These are phyloP conservation scores for Thripadectes ignobilis DNA, from an alignment of 2,797 vertebrate genomes.

Conservation along the genomic window DNA sequence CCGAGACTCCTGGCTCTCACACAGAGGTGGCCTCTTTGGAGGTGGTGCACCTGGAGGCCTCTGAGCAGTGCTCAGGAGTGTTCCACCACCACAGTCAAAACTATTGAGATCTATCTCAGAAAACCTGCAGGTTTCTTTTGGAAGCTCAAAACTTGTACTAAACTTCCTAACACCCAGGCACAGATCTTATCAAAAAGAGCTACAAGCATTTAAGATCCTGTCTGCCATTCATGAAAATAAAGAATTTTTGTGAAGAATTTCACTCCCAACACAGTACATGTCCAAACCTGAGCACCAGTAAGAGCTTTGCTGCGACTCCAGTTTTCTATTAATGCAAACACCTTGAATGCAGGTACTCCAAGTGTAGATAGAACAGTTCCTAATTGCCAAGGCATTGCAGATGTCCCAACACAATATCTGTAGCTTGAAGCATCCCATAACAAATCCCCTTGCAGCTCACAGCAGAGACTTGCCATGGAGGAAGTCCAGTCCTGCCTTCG, in stretches of 20 bases:
- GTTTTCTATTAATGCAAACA: background rate
- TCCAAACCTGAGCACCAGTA: background rate
- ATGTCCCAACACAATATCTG: fast-evolving
- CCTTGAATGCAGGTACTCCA: background rate
- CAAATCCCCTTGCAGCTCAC: background rate
- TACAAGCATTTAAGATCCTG: background rate
- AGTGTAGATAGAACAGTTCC: background rate
- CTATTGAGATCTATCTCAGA: background rate
- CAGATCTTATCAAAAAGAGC: background rate
- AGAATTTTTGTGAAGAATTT: background rate
- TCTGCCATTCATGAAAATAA: background rate
- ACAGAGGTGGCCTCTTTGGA: background rate
- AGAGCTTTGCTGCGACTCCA: background rate
- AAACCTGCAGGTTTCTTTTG: background rate
- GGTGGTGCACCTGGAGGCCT: fast-evolving
- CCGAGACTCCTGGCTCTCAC: background rate
- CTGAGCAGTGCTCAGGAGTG: background rate
- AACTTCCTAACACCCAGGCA: background rate
- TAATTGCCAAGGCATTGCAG: background rate
- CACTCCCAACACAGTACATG: background rate
- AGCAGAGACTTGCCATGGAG: background rate
- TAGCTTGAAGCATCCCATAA: background rate
- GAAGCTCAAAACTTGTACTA: background rate
- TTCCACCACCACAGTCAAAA: background rate
- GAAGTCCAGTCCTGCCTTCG: background rate